Evolutionary conservation across 2,888 invertebrate species (phyloP).

Genomic region (Drosophila atripex): DNA sequence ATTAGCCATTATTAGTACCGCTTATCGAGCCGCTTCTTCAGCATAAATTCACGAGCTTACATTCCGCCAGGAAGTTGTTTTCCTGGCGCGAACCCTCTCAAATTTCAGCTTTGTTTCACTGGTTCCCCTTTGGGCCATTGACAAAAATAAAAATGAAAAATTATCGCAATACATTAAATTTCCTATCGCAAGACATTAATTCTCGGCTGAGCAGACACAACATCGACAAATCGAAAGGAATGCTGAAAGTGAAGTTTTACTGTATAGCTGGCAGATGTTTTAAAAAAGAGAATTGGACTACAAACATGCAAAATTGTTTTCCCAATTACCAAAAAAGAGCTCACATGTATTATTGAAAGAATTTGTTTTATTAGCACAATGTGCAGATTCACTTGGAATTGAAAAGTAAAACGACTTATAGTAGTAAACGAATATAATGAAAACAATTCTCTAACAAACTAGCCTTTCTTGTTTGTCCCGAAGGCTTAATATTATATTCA

Average conservation of each 20-base stretch:
- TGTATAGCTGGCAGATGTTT: constrained; percentile 5
- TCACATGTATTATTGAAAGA: constrained; percentile 8
- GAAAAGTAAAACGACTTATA: not conserved
- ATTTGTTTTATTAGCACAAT: constrained; percentile 22
- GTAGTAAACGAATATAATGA: not conserved
- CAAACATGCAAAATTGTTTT: constrained; percentile 54
- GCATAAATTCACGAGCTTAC: constrained; percentile 34
- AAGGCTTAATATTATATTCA: constrained; percentile 66
- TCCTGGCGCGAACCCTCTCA: constrained; percentile 41
- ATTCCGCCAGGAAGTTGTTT: constrained; percentile 5
- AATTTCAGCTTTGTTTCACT: constrained; percentile 56
- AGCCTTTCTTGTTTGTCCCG: constrained; percentile 20
- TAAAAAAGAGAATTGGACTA: constrained; percentile 65
- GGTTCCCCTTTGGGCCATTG: constrained; percentile 52
- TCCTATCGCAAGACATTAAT: constrained; percentile 81
- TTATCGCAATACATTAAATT: constrained; percentile 82
- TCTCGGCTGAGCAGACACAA: constrained; percentile 56
- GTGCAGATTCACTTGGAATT: not conserved
- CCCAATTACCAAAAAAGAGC: constrained; percentile 14
- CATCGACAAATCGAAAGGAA: constrained; percentile 47
- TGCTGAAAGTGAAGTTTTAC: constrained; percentile 70
- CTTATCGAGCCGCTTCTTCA: constrained; percentile 75
- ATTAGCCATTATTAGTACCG: constrained; percentile 82
- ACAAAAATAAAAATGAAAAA: constrained; percentile 79
- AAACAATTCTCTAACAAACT: not conserved